Percentiles rank a stretch among this genome's conserved stretches.
Conservation (phyloP, 2,888 invertebrate species). For the Drosophila greeni region DNA sequence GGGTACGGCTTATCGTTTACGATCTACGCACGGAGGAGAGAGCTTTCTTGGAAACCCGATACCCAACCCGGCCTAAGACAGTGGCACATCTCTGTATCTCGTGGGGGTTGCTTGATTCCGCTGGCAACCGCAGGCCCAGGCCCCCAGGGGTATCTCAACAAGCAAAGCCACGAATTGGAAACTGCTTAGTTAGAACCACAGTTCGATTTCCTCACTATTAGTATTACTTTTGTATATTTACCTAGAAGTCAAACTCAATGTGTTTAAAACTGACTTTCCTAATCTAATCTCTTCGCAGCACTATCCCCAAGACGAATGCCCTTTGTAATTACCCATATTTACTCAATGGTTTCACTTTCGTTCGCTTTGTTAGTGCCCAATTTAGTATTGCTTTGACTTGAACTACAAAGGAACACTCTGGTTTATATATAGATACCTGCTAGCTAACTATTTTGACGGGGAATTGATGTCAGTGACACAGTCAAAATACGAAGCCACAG, state of each 20-base stretch:
- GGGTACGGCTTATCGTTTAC: constrained; percentile 52
- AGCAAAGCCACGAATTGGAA: constrained; percentile 25
- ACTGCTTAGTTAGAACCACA: constrained; percentile 10
- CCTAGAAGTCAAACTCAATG: not conserved
- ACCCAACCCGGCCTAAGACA: constrained; percentile 24
- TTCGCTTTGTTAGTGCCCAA: constrained; percentile 8
- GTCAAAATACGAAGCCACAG: constrained; percentile 29
- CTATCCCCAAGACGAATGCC: not conserved
- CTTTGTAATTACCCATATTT: constrained; percentile 21
- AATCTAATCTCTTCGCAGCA: not conserved
- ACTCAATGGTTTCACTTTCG: constrained; percentile 25
- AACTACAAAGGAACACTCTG: constrained; percentile 1
- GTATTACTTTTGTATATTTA: not conserved
- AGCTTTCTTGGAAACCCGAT: constrained; percentile 35
- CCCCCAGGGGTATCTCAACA: not conserved
- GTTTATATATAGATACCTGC: constrained; percentile 13
- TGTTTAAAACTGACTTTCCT: not conserved
- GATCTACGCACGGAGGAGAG: constrained; percentile 40
- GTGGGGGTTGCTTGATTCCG: constrained; percentile 22
- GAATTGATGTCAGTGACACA: constrained; percentile 71
- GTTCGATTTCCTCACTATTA: constrained; percentile 7
- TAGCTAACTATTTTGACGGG: constrained; percentile 29
- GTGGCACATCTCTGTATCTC: constrained; percentile 8
- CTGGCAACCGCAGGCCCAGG: constrained; percentile 31
- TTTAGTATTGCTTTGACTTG: constrained; percentile 9